Evolutionary conservation across 2,888 invertebrate species (phyloP).

Genomic region (Tinea trinotella): DNA sequence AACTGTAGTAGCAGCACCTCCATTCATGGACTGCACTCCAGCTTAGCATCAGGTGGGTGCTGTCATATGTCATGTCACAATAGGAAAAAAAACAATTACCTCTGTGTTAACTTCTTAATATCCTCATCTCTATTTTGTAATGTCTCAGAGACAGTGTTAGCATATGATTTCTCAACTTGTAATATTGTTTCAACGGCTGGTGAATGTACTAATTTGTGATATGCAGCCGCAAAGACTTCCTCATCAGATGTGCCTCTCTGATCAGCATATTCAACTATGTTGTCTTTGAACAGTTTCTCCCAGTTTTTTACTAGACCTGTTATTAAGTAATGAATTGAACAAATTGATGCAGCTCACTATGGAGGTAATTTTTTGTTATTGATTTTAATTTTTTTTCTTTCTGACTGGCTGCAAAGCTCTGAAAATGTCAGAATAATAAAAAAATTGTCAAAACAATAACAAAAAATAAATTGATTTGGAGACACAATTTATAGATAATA

Average conservation of each 20-base stretch:
- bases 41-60: too few species aligned
- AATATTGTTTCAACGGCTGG: conserved; percentile 90
- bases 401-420: too few species aligned
- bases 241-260: conserved; percentile 86
- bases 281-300: conserved; percentile 85
- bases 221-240: conserved; percentile 88
- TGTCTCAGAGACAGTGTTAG: conserved; percentile 82
- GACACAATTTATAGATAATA: too few species aligned
- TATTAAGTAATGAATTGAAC: neutral
- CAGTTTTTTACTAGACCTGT: conserved; percentile 79
- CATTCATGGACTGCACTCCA: too few species aligned
- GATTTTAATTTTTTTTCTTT: too few species aligned
- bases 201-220: conserved; percentile 87
- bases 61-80: too few species aligned
- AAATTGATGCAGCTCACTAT: too few species aligned
- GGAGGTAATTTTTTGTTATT: too few species aligned
- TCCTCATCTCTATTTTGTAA: conserved; percentile 81
- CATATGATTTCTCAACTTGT: conserved; percentile 89
- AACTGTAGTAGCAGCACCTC: too few species aligned
- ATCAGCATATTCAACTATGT: conserved; percentile 88
- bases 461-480: too few species aligned
- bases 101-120: conserved; percentile 77
- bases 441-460: too few species aligned
- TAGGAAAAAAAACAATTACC: conserved; percentile 43
- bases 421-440: too few species aligned